phyloP scores from a whole-genome alignment of 2,797 vertebrate genomes.

The Crocidura indochinensis region DNA sequence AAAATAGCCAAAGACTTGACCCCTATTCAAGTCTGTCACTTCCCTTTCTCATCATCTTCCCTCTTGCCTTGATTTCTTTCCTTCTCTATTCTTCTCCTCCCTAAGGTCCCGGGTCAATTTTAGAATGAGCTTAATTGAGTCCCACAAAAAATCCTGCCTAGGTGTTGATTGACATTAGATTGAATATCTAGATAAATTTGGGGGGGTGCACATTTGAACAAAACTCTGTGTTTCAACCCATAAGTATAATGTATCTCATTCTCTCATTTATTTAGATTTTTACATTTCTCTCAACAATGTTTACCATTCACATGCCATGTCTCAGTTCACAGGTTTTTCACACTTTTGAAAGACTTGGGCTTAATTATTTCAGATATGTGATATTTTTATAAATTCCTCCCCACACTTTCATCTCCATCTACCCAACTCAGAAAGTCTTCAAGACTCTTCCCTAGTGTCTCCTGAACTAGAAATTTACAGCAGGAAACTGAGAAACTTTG shows the following conservation, averaged over 20 bases:
- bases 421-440: neutral
- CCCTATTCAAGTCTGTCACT: too few species aligned
- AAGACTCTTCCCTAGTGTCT: neutral
- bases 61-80: too few species aligned
- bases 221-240: neutral
- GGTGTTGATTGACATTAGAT: neutral
- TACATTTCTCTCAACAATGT: neutral
- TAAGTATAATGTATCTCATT: neutral
- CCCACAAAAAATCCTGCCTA: neutral
- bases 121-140: constrained; percentile 24
- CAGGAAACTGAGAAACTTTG: neutral
- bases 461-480: neutral
- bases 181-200: neutral
- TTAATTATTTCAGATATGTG: too few species aligned
- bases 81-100: too few species aligned
- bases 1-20: too few species aligned
- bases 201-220: constrained; percentile 5
- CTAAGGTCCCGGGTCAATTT: neutral
- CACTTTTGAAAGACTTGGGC: neutral
- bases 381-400: too few species aligned
- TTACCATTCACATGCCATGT: neutral
- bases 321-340: neutral
- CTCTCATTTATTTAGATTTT: neutral
- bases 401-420: neutral
- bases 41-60: too few species aligned